A percentile compares a stretch with the other conserved stretches of the same genome.
Conservation (phyloP, 2,113 vertebrate genomes). For the Propithecus coquereli region DNA sequence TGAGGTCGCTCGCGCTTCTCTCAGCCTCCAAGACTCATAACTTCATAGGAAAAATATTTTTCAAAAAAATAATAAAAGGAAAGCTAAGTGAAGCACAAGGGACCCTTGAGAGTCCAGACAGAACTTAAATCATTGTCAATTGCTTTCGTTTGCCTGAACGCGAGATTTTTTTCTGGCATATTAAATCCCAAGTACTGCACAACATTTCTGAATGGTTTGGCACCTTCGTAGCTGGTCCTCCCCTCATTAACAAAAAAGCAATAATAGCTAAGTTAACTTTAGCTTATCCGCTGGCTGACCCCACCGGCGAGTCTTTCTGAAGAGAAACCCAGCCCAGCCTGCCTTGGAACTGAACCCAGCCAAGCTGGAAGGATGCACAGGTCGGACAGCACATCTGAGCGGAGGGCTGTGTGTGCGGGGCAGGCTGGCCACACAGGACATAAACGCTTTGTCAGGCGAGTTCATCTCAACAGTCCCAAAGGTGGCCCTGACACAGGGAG, state of each 20-base stretch:
- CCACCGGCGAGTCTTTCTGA: constrained; percentile 24
- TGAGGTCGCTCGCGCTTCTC: not conserved
- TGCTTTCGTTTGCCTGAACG: constrained; percentile 28
- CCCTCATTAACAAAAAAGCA: constrained; percentile 50
- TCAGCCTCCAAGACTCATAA: constrained; percentile 43
- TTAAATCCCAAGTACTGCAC: not conserved
- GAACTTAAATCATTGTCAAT: not conserved
- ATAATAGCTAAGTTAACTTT: constrained; percentile 24
- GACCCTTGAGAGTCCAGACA: not conserved
- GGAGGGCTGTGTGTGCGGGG: fast-evolving
- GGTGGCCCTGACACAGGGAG: not conserved
- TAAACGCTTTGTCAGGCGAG: not conserved
- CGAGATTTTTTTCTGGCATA: not conserved
- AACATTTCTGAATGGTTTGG: constrained; percentile 19
- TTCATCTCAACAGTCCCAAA: not conserved
- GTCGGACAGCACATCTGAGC: not conserved
- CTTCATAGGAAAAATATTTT: constrained; percentile 66
- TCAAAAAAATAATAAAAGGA: not conserved
- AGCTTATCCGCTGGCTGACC: constrained; percentile 64
- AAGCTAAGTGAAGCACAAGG: constrained; percentile 30
- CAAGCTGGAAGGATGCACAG: not conserved
- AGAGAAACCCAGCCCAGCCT: constrained; percentile 37
- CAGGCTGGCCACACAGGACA: not conserved
- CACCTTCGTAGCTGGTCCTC: not conserved
- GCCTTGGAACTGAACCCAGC: not conserved